phyloP scores from a whole-genome alignment of 2,797 vertebrate genomes.

The Arctocebus calabarensis region DNA sequence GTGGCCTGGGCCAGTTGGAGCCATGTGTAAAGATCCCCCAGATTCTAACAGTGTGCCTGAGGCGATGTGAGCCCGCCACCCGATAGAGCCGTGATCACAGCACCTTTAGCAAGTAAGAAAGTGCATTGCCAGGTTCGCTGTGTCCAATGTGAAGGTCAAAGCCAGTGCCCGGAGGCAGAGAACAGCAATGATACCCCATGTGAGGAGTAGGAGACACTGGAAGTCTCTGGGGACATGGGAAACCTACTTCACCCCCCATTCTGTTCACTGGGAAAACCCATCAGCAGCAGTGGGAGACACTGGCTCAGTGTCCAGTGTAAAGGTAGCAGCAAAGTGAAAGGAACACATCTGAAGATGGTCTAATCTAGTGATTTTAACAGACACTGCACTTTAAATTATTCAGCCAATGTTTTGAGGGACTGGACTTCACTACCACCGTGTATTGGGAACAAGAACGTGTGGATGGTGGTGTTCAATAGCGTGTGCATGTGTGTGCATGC shows the following conservation, averaged over 20 bases:
- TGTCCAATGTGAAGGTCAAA: neutral
- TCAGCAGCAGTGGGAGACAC: accelerated
- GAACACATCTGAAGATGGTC: neutral
- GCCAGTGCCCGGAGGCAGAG: neutral
- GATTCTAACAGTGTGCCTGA: neutral
- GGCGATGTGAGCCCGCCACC: neutral
- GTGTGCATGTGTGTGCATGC: neutral
- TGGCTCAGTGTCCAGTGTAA: neutral
- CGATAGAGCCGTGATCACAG: neutral
- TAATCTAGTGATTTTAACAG: neutral
- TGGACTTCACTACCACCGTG: neutral
- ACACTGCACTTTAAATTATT: neutral
- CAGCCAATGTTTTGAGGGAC: neutral
- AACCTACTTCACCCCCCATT: neutral
- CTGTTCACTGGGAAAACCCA: neutral
- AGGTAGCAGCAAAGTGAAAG: neutral
- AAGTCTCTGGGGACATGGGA: neutral
- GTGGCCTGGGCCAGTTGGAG: neutral
- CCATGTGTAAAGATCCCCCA: neutral
- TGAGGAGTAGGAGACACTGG: neutral
- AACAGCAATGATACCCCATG: too few relatives aligned
- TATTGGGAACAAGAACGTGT: too few relatives aligned
- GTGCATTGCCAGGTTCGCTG: accelerated
- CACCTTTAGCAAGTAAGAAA: neutral
- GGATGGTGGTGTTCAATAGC: neutral